Evolutionary conservation across 2,797 vertebrate genomes (phyloP), one percentile per base, ranked within the genome.

Genomic region (Xenops minutus): DNA sequence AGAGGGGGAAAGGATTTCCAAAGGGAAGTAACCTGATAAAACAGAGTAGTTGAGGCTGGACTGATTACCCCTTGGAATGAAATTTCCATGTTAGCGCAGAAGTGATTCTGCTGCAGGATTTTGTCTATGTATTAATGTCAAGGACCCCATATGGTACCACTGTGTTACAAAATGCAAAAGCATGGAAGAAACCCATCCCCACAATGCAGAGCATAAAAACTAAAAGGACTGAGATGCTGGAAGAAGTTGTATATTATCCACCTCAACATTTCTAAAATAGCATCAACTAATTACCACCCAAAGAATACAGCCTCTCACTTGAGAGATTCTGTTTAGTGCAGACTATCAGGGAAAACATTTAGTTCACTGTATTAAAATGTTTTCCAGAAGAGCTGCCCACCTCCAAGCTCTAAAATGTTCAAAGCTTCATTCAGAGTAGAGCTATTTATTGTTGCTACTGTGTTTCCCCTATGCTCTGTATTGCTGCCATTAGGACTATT

Each of bases 321-420:
- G 58, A 89, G 83, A 92, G 86, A 89, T 88, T 20, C 64, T 69
- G 41, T 67, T 80, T 75, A 93, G 51, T 76, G 46, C 74, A 91
- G 37, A 67, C 63, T 96, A 89, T 88, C 69, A 83, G 66, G 84
- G 64, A 82, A 94, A 87, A 76, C 37, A 67, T 82, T 93, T 79
- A 46, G 41, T 56, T 69, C 59, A n/a, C 30, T 90, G 12, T 94
- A 83, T 90, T 91, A 91, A 95, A 84, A 55, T 79, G 43, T 93
- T 91, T 61, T 72, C 73, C 52, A 86, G 55, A 96, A 93, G 7
- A 91, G 67, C 62, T 91, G 76, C 62, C 81, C 63, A 89, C 89
- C 91, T 94, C 87, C 78, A 95, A 61, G 44, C 73, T 95, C 68
- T 94, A 68, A 94, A 95, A 75, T 62, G 37, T 73, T 79, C 62